Evolutionary conservation across 2,888 invertebrate species (phyloP), one percentile per base, ranked within the genome.

Genomic region (Magallana nippona): DNA sequence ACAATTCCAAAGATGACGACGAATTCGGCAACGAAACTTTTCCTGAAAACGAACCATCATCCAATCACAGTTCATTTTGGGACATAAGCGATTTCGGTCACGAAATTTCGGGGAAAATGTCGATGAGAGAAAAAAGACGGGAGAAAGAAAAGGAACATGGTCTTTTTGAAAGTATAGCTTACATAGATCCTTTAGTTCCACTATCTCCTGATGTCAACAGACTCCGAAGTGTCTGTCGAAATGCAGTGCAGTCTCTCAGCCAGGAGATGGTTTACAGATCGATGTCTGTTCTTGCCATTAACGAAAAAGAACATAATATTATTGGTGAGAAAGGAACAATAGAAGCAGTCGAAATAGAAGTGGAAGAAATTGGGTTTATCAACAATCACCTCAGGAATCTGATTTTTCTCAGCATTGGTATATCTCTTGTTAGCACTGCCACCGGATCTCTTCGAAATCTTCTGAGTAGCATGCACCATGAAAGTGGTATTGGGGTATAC

Each of bases 391-490:
- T 89, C 63, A 90, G 90, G 80, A 93, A 93, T 83, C 87, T 93
- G 44, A 80, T 93, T 17, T 88, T 91, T 8, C 87, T 93, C 5
- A 91, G 93, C 80, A 81, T 92, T 1, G 83, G 90, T 22, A 89
- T 92, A 77, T 90, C 92, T 83, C 86, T 92, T 11, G 87, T 92
- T 32, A 91, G 91, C 85, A 90, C 90, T 55, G 89, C 93, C 5
- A 90, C 91, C 79, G 89, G 90, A 8, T 92, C 93, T 0, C 86
- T 93, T 32, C 85, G 93, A 17, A 93, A 93, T 84, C 89, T 94
- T 13, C 93, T 93, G 86, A 93, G 93, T 85, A 93, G 93, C 83
- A 81, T 94, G 62, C 93, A 93, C 84, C 88, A 90, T 56, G 90
- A 91, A 32, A 91, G 89, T 13, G 93, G 93, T 8, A 87, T 94